Evolutionary conservation across 2,888 invertebrate genomes (phyloP).

Genomic region (Catocala nupta): DNA sequence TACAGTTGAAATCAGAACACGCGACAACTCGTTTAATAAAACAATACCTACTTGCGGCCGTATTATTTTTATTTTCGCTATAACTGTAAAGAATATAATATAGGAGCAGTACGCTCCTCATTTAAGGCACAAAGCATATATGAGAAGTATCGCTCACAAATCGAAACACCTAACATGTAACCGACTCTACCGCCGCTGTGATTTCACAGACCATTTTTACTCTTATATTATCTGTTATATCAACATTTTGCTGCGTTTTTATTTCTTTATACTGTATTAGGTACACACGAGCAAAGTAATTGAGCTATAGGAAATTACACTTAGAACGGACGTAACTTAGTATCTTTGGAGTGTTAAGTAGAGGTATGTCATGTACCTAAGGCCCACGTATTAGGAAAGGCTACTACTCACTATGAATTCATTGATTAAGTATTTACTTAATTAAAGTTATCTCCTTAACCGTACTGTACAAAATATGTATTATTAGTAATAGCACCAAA

Average conservation of each 20-base stretch:
- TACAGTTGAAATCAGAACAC: slow-evolving; percentile 8
- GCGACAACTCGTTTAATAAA: slow-evolving; percentile 18
- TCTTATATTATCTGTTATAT: neutral
- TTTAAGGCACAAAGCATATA: neutral
- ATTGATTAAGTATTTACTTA: too few relatives aligned
- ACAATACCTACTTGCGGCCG: neutral
- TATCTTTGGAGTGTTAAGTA: too few relatives aligned
- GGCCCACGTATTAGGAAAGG: too few relatives aligned
- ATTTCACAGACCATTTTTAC: neutral
- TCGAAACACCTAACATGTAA: neutral
- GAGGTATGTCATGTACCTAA: too few relatives aligned
- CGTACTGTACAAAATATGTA: too few relatives aligned
- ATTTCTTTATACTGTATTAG: too few relatives aligned
- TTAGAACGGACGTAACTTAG: too few relatives aligned
- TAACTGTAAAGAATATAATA: neutral
- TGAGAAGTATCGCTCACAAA: neutral
- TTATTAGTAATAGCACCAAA: too few relatives aligned
- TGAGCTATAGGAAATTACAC: too few relatives aligned
- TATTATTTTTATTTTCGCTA: neutral
- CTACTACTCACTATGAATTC: too few relatives aligned
- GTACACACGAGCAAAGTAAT: too few relatives aligned
- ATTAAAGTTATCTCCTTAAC: too few relatives aligned
- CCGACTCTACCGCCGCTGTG: neutral
- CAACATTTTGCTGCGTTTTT: neutral
- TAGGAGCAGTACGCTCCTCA: neutral